Base-by-base conservation (phyloP, 2,797 vertebrate genomes). In the Microhierax caerulescens region DNA sequence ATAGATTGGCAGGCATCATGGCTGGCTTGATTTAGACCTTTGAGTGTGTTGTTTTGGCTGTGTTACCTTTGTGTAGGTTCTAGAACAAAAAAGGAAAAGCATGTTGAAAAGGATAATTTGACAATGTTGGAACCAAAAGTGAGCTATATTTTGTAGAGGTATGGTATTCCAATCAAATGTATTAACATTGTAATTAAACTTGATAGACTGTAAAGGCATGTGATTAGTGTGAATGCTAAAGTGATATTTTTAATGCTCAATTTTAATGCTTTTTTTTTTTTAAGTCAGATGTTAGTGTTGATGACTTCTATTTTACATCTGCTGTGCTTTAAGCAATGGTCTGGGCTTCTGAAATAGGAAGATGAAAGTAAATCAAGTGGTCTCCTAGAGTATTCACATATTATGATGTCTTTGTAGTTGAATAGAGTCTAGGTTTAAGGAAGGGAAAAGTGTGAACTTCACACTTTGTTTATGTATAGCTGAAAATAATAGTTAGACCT, bases 241-340 rank as follows among this genome's bases (percentile, higher is more conserved):
- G 51, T n/a, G 60, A 53, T 60, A 16, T 3, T 91, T 67, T 67
- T 86, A 92, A 43, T 70, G 47, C 20, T 45, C 27, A 4, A 6
- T 51, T 74, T 43, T 43, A 43, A 43, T 43, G 41, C 41, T 43
- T 43, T 5, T 3, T 18, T 43, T 41, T 91, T 77, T 87, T 59
- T 11, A 34, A 60, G 37, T 69, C 0, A 1, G 51, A 73, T 47
- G 3, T 1, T 0, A 32, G 20, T 23, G 13, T 67, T 34, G n/a
- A 50, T 89, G 57, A 17, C 43, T 85, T 36, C 10, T 67, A 0
- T 68, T 57, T 82, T 48, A 59, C 3, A 21, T 32, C 51, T 85
- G 24, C 39, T 64, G n/a, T 80, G 56, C 34, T 5, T 69, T 97
- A 48, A 48, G 50, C 60, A 63, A 2, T 34, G 87, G 20, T 23